phyloP scores from a whole-genome alignment of 1,140 invertebrate species.

The Caligus rogercresseyi region DNA sequence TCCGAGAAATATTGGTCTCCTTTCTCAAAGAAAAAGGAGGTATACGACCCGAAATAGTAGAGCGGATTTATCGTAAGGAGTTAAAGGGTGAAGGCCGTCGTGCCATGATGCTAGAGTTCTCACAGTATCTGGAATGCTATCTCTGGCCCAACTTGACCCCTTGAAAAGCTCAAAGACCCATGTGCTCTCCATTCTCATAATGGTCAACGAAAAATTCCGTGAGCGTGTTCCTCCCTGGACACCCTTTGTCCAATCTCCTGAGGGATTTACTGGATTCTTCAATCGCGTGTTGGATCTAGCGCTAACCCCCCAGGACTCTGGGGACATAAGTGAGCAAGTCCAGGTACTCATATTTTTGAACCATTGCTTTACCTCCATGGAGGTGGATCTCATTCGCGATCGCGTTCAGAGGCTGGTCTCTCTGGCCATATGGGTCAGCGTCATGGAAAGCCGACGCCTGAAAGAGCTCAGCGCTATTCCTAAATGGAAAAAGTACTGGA shows the following conservation, averaged over 20 bases:
- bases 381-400: slow-evolving; percentile 74
- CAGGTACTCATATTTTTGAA: slow-evolving; percentile 75
- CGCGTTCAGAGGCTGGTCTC: slow-evolving; percentile 82
- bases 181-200: slow-evolving; percentile 83
- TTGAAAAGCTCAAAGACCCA: slow-evolving; percentile 48
- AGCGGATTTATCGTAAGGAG: slow-evolving; percentile 61
- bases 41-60: slow-evolving; percentile 54
- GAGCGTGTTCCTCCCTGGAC: slow-evolving; percentile 93
- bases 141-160: slow-evolving; percentile 80
- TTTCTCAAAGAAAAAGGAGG: slow-evolving; percentile 42
- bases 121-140: slow-evolving; percentile 91
- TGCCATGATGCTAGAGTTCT: slow-evolving; percentile 90
- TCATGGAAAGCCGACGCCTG: slow-evolving; percentile 47
- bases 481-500: slow-evolving; percentile 84
- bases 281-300: slow-evolving; percentile 54
- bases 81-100: slow-evolving; percentile 40
- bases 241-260: slow-evolving; percentile 57
- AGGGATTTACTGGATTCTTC: slow-evolving; percentile 73
- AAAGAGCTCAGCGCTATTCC: slow-evolving; percentile 37
- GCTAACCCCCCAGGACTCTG: slow-evolving; percentile 38
- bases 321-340: slow-evolving; percentile 58
- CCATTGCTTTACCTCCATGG: slow-evolving; percentile 90
- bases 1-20: slow-evolving; percentile 76
- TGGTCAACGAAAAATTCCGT: slow-evolving; percentile 96
- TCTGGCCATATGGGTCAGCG: slow-evolving; percentile 77